These are phyloP conservation scores for Dendrocincla tyrannina DNA, from an alignment of 2,797 vertebrate species.

Conservation along the genomic window DNA sequence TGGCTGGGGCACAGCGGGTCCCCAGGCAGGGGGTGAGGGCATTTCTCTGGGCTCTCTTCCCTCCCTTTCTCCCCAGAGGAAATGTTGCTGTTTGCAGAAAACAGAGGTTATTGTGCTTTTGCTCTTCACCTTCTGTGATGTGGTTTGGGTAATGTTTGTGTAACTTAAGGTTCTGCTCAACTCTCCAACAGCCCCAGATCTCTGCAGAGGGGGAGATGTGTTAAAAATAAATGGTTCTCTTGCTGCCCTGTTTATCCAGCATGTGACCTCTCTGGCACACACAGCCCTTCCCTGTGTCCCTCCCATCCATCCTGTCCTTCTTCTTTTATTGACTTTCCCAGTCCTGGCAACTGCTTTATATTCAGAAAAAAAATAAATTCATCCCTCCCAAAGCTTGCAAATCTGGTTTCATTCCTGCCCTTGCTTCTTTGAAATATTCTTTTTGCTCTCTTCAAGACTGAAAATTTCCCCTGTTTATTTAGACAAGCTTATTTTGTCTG, in stretches of 20 bases:
- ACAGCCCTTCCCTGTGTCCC: background rate
- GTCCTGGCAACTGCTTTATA: background rate
- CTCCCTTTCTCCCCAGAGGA: background rate
- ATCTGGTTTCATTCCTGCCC: background rate
- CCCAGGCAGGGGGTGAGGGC: background rate
- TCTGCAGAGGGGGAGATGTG: background rate
- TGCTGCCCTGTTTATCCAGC: background rate
- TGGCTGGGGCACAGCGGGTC: fast-evolving
- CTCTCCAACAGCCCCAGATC: background rate
- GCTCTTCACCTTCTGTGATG: background rate
- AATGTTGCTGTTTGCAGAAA: background rate
- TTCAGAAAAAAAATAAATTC: background rate
- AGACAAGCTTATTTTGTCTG: slow-evolving; percentile 21
- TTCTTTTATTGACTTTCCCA: background rate
- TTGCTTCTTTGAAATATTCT: background rate
- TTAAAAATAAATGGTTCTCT: background rate
- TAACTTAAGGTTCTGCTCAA: background rate
- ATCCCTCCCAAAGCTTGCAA: background rate
- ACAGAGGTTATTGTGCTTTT: background rate
- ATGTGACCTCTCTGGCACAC: background rate
- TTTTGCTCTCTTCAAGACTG: background rate
- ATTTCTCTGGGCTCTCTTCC: background rate
- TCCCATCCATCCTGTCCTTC: background rate
- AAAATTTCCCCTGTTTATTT: background rate
- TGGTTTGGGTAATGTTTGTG: background rate